These are phyloP conservation scores for Hesperia comma DNA, from an alignment of 2,888 invertebrate species.

Conservation along the genomic window DNA sequence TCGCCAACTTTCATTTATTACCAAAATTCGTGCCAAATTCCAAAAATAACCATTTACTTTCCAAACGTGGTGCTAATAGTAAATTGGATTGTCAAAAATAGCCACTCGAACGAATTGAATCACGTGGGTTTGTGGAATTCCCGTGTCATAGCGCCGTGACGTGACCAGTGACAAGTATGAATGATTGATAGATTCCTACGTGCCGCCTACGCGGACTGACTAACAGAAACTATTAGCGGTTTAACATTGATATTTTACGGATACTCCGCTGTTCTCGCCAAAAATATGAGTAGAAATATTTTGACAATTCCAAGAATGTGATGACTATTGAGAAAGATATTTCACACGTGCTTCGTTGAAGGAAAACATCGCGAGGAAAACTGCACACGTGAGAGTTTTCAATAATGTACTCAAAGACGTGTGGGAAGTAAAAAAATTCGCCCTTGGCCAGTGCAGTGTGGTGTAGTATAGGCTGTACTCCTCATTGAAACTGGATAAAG, in stretches of 20 bases:
- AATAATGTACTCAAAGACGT: no score
- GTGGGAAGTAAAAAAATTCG: no score
- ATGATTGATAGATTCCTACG: slow-evolving; percentile 28
- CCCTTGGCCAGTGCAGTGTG: no score
- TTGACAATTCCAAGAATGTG: no score
- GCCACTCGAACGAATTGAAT: not conserved
- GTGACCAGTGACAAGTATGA: slow-evolving; percentile 15
- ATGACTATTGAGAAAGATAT: no score
- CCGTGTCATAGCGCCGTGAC: slow-evolving; percentile 13
- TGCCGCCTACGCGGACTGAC: slow-evolving; percentile 19
- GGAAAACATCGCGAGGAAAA: no score
- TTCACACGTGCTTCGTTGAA: no score
- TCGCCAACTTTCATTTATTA: not conserved
- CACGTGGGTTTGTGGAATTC: slow-evolving; percentile 14
- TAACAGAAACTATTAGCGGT: slow-evolving; percentile 9
- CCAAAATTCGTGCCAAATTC: not conserved
- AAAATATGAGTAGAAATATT: not conserved
- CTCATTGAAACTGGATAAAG: no score
- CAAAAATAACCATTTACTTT: not conserved
- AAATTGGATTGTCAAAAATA: not conserved
- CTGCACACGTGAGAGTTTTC: no score
- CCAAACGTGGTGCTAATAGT: not conserved
- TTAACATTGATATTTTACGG: not conserved
- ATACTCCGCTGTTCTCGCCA: not conserved
- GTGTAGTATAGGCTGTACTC: no score